These are phyloP conservation scores for Caradrina kadenii DNA, from an alignment of 2,888 invertebrate genomes.

Conservation along the genomic window DNA sequence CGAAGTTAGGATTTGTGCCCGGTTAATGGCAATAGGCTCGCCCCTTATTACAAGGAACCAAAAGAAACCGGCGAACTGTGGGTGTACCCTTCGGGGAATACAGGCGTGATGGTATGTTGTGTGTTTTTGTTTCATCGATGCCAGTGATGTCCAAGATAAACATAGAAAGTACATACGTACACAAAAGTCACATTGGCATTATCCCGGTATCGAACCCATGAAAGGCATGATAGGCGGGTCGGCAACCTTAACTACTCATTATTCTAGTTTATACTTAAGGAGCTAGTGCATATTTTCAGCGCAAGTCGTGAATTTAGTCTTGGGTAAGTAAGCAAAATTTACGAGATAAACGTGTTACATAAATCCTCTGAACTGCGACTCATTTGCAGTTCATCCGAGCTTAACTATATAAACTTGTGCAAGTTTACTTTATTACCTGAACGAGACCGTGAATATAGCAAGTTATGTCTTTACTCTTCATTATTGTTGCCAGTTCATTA, in stretches of 20 bases:
- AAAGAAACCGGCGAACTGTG: too few species aligned
- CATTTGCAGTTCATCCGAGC: conserved; percentile 30
- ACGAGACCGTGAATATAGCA: conserved; percentile 4
- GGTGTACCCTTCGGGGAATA: too few species aligned
- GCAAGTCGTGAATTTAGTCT: conserved; percentile 6
- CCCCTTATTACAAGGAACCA: too few species aligned
- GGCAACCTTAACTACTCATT: conserved; percentile 13
- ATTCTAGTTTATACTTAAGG: conserved; percentile 22
- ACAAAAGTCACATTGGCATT: too few species aligned
- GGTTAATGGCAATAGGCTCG: too few species aligned
- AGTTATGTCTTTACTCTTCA: neutral
- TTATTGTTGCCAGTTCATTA: neutral
- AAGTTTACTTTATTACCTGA: conserved; percentile 11
- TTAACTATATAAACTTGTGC: conserved; percentile 10
- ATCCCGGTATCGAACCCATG: too few species aligned
- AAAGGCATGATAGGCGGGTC: too few species aligned
- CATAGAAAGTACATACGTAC: too few species aligned
- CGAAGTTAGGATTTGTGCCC: too few species aligned
- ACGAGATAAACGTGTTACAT: conserved; percentile 29
- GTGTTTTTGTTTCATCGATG: too few species aligned
- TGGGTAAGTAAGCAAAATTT: conserved; percentile 41
- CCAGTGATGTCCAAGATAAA: too few species aligned
- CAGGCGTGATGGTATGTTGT: too few species aligned
- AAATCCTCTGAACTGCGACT: conserved; percentile 38
- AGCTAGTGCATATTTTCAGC: conserved; percentile 42